Conservation (phyloP, 2,113 vertebrate genomes). For the Ariopsis seemanni region DNA sequence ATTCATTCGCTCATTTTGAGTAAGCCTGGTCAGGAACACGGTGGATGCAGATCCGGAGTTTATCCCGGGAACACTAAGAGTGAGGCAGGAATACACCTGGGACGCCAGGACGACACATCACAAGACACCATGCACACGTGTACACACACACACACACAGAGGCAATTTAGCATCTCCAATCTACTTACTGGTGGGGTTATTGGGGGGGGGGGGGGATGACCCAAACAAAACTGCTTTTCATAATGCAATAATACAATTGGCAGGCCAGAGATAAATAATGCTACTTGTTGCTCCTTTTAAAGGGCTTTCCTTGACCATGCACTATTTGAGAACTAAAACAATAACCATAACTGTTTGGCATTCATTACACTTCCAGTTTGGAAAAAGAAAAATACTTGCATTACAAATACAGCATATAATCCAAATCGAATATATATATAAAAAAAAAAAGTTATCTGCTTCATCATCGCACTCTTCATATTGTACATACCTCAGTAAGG, state of each 20-base stretch:
- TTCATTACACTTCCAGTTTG: conserved; percentile 31
- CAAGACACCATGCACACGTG: neutral
- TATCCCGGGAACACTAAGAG: neutral
- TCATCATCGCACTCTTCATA: neutral
- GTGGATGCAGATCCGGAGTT: neutral
- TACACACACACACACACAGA: too few relatives aligned
- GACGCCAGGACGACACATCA: neutral
- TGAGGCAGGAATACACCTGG: neutral
- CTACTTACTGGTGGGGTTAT: neutral
- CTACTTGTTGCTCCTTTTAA: conserved; percentile 32
- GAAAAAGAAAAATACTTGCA: conserved; percentile 19
- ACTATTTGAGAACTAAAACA: neutral
- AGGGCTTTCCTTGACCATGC: conserved; percentile 22
- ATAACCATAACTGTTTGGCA: conserved; percentile 19
- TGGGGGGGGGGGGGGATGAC: neutral
- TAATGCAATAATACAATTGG: neutral
- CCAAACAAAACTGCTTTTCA: neutral
- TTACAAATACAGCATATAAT: conserved; percentile 28
- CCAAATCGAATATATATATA: conserved; percentile 8
- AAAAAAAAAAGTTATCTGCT: neutral
- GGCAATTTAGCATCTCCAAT: neutral
- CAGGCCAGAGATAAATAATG: conserved; percentile 14
- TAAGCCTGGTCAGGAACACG: neutral
- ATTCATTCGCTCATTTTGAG: neutral
- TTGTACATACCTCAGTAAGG: neutral